phyloP scores from a whole-genome alignment of 2,888 invertebrate species.

The Melanchra persicariae region DNA sequence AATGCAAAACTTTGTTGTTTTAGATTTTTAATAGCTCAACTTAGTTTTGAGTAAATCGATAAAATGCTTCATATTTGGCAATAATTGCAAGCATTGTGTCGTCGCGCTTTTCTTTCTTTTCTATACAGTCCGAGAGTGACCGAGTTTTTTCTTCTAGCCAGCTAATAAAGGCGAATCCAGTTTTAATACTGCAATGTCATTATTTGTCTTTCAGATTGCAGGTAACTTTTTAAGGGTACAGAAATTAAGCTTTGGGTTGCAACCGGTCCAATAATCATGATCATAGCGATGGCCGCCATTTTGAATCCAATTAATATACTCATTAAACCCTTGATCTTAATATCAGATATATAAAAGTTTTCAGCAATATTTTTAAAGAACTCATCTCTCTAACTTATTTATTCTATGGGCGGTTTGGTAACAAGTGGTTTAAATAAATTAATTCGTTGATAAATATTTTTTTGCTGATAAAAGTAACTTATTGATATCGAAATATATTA shows the following conservation, averaged over 20 bases:
- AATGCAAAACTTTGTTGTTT: too few relatives aligned
- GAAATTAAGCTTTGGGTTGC: constrained; percentile 32
- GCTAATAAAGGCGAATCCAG: background rate
- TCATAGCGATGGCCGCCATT: constrained; percentile 63
- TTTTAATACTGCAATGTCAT: constrained; percentile 37
- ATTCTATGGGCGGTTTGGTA: constrained; percentile 43
- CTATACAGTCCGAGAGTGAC: too few relatives aligned
- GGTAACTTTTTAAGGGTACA: constrained; percentile 38
- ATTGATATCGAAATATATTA: background rate
- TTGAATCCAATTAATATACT: constrained; percentile 87
- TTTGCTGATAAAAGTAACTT: constrained; percentile 25
- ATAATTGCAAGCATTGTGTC: too few relatives aligned
- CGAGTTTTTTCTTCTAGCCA: too few relatives aligned
- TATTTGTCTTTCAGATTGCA: constrained; percentile 48
- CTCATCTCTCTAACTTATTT: constrained; percentile 50
- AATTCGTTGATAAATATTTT: constrained; percentile 24
- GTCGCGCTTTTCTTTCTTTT: too few relatives aligned
- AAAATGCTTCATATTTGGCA: too few relatives aligned
- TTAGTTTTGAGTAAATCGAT: too few relatives aligned
- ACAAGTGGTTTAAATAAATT: constrained; percentile 37
- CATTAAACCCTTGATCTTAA: constrained; percentile 84
- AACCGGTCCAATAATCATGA: constrained; percentile 56
- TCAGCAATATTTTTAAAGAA: constrained; percentile 53
- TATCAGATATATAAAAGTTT: constrained; percentile 75
- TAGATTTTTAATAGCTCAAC: too few relatives aligned